Base-by-base conservation (phyloP, 1,140 invertebrate species). In the Thaumatotibia leucotreta region DNA sequence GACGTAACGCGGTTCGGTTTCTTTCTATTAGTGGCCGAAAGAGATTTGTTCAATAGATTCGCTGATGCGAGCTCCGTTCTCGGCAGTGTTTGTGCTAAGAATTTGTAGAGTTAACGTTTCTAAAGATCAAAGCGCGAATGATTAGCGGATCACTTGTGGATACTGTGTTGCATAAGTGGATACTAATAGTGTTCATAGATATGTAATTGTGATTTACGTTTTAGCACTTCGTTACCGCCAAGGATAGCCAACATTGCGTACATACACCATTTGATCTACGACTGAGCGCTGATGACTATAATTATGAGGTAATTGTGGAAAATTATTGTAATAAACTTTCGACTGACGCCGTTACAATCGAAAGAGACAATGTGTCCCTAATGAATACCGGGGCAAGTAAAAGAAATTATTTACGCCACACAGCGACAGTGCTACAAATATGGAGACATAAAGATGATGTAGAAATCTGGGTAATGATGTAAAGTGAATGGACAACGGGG, bases 391-490 rank as follows among this genome's bases (percentile, higher is more conserved):
- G 76, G 76, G 74, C 70, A 76, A 75, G 70, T 75, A 70, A 77
- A 74, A 77, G 82, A 78, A 85, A 88, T 88, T 89, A 89, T 88
- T 87, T 88, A 84, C 88, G 86, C 83, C 85, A 87, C 76, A 78
- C 66, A 80, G 74, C 64, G 69, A 69, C 70, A 69, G 27, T 65
- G 77, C 70, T 77, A 82, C 79, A 80, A 82, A 82, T 76, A 74
- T 77, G 75, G 70, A 65, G 64, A 80, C 69, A 81, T 77, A 73
- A 77, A 79, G 76, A 82, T 77, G 80, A 86, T 74, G 75, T 87
- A 80, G 82, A 79, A 80, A 79, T 81, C 75, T 75, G 67, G 65
- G 80, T 80, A 83, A 82, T 76, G 78, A 84, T 73, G 77, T 80
- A 83, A 86, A 86, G 84, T 85, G 84, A 90, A 88, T 83, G 80